phyloP scores from a whole-genome alignment of 1,140 invertebrate genomes.

The Gryllus bimaculatus region DNA sequence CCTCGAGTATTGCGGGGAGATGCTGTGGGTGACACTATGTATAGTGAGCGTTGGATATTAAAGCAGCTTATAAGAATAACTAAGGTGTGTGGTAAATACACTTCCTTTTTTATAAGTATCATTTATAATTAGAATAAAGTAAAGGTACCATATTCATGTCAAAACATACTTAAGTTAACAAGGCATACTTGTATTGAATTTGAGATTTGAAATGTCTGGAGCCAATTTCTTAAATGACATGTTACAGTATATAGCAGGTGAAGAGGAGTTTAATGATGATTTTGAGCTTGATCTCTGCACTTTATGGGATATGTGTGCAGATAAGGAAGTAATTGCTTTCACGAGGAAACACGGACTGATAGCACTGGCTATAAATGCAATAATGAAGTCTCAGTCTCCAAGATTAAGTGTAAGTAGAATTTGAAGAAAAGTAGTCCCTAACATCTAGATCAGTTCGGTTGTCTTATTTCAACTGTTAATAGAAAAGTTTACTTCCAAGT shows the following conservation, averaged over 20 bases:
- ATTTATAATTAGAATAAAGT: no score
- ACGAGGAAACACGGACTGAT: not conserved
- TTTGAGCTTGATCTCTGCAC: not conserved
- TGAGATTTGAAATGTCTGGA: no score
- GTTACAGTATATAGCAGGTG: not conserved
- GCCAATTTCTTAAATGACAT: no score
- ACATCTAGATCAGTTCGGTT: no score
- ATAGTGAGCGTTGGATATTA: not conserved
- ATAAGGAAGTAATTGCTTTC: not conserved
- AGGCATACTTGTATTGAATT: no score
- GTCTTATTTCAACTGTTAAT: no score
- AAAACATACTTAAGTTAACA: no score
- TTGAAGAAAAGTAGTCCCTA: no score
- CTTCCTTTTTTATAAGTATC: no score
- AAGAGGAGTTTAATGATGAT: not conserved
- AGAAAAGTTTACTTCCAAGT: no score
- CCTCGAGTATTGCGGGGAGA: not conserved
- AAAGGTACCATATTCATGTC: no score
- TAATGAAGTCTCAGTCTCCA: not conserved
- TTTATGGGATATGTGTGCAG: not conserved
- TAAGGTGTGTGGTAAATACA: not conserved
- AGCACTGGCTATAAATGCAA: not conserved
- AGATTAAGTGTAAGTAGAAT: not conserved
- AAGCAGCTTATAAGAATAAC: not conserved
- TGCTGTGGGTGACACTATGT: not conserved